These are phyloP conservation scores for Trachelus troglodyta DNA, from an alignment of 2,888 invertebrate genomes.

Conservation along the genomic window DNA sequence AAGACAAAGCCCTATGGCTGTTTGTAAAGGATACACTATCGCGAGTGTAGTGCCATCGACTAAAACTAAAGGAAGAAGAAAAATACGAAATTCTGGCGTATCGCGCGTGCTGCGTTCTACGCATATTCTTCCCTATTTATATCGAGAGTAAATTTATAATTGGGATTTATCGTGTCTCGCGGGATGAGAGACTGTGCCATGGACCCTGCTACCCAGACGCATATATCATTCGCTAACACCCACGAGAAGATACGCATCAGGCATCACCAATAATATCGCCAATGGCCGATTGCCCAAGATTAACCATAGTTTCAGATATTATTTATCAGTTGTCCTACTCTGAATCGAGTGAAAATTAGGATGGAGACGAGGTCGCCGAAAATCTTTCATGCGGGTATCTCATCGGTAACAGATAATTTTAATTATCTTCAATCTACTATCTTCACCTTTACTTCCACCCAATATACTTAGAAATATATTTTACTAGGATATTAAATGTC, in stretches of 20 bases:
- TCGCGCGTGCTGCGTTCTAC: background rate
- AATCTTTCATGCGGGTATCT: background rate
- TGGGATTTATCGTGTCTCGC: constrained; percentile 4
- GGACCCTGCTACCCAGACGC: background rate
- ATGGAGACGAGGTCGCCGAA: background rate
- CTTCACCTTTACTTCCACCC: background rate
- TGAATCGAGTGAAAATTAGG: background rate
- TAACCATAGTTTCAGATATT: constrained; percentile 8
- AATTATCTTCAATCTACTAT: background rate
- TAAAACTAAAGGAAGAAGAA: background rate
- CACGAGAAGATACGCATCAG: background rate
- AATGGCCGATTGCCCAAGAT: constrained; percentile 13
- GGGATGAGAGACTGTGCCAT: background rate
- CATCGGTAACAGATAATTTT: background rate
- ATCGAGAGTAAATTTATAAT: constrained; percentile 15
- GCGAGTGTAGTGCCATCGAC: background rate
- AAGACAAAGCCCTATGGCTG: background rate
- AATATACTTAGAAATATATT: background rate
- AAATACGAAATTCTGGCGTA: background rate
- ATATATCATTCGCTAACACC: background rate
- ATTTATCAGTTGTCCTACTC: background rate
- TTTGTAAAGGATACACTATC: background rate
- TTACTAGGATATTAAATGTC: background rate
- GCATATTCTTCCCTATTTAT: constrained; percentile 8
- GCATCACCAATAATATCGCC: background rate